Percentiles rank a stretch among this genome's conserved stretches.
phyloP scores from a whole-genome alignment of 2,113 vertebrate species.

The Oreochromis spilurus region DNA sequence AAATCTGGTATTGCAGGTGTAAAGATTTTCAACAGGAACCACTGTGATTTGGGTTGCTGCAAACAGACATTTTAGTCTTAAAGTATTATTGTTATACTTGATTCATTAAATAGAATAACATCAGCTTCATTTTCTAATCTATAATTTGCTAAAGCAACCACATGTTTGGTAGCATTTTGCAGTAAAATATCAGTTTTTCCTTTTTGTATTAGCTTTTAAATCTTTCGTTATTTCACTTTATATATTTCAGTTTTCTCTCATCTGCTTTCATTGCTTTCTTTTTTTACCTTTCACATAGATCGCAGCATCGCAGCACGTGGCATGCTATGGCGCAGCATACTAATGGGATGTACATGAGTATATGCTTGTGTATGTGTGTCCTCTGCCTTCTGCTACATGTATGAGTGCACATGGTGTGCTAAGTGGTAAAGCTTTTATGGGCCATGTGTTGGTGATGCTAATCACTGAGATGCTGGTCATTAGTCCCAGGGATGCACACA shows the following conservation, averaged over 20 bases:
- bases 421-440: not conserved
- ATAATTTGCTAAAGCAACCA: not conserved
- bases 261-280: not conserved
- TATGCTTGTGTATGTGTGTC: not conserved
- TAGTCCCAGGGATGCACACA: not conserved
- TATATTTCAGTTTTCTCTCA: not conserved
- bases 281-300: not conserved
- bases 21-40: not conserved
- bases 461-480: not conserved
- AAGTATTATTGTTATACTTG: fast-evolving
- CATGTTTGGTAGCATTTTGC: not conserved
- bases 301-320: not conserved
- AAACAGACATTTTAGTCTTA: not conserved
- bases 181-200: not conserved
- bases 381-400: slow-evolving; percentile 1
- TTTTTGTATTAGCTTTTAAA: not conserved
- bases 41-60: not conserved
- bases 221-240: not conserved
- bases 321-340: not conserved
- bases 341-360: not conserved
- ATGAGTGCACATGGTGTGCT: not conserved
- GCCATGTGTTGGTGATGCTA: slow-evolving; percentile 19
- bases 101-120: not conserved
- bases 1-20: not conserved
- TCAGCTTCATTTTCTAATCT: not conserved